phyloP scores from a whole-genome alignment of 2,888 invertebrate species.

The Argyresthia goedartella region DNA sequence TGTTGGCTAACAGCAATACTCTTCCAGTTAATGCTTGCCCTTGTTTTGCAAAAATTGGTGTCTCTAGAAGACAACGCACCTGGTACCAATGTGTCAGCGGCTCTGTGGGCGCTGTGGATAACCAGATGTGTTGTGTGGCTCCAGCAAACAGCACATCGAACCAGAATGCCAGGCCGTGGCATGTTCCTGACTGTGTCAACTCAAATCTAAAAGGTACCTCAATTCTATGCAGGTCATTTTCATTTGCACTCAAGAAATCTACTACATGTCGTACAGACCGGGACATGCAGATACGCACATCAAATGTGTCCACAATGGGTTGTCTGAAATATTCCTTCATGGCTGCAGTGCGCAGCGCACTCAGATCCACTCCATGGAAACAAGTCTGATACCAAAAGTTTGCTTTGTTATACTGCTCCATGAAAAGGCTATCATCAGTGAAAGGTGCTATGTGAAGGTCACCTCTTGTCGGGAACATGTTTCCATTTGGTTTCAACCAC shows the following conservation, averaged over 20 bases:
- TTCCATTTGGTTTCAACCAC: conserved; percentile 92
- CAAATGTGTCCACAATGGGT: conserved; percentile 98
- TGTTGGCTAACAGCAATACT: conserved; percentile 91
- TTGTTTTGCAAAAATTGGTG: conserved; percentile 94
- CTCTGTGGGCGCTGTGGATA: conserved; percentile 98
- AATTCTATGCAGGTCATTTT: conserved; percentile 94
- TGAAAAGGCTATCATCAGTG: conserved; percentile 96
- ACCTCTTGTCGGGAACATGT: conserved; percentile 98
- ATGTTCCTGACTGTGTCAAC: conserved; percentile 91
- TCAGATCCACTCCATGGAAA: conserved; percentile 97
- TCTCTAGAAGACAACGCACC: conserved; percentile 94
- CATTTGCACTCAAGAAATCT: conserved; percentile 92
- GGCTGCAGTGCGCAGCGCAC: conserved; percentile 92
- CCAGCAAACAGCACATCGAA: conserved; percentile 98
- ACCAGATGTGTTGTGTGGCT: conserved; percentile 90
- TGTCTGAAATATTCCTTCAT: conserved; percentile 98
- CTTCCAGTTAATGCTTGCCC: conserved; percentile 92
- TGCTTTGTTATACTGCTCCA: conserved; percentile 98
- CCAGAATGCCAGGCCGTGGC: conserved; percentile 99
- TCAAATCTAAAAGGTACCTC: conserved; percentile 96
- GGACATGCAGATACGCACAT: conserved; percentile 96
- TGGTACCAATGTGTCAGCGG: conserved; percentile 99
- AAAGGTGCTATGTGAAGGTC: conserved; percentile 98
- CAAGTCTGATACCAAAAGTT: conserved; percentile 99
- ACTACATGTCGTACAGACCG: conserved; percentile 93